Conservation (phyloP, 2,113 vertebrate species). For the Bujurquina vittata region DNA sequence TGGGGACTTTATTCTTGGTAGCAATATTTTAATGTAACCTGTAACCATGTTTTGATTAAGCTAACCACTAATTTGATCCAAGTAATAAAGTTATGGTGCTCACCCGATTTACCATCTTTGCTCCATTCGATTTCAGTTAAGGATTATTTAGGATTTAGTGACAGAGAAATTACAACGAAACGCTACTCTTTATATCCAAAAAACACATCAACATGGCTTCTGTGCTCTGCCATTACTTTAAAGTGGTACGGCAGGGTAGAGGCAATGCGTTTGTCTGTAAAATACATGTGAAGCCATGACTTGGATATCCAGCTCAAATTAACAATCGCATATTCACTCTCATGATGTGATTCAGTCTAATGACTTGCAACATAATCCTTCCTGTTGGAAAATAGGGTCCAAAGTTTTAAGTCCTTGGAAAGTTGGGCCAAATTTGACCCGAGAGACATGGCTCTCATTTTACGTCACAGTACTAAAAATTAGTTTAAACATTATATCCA, state of each 20-base stretch:
- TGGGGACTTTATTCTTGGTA: too few species aligned
- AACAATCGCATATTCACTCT: not conserved
- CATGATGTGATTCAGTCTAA: not conserved
- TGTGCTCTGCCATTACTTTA: not conserved
- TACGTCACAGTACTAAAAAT: not conserved
- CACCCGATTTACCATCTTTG: not conserved
- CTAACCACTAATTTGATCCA: too few species aligned
- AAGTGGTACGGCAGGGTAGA: not conserved
- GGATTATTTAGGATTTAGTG: not conserved
- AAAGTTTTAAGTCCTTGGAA: not conserved
- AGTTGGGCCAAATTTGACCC: not conserved
- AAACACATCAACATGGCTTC: not conserved
- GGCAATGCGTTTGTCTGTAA: not conserved
- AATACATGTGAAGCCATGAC: not conserved
- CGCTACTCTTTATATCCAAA: not conserved
- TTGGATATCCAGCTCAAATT: accelerated
- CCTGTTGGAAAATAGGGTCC: not conserved
- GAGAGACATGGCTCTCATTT: not conserved
- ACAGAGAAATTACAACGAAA: not conserved
- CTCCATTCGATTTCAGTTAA: not conserved
- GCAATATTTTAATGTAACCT: not conserved
- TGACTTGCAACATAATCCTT: not conserved
- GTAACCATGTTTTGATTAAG: not conserved
- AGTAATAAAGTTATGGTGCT: too few species aligned
- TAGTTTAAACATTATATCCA: not conserved